phyloP scores from a whole-genome alignment of 2,113 vertebrate species.

The Aleadryas rufinucha region DNA sequence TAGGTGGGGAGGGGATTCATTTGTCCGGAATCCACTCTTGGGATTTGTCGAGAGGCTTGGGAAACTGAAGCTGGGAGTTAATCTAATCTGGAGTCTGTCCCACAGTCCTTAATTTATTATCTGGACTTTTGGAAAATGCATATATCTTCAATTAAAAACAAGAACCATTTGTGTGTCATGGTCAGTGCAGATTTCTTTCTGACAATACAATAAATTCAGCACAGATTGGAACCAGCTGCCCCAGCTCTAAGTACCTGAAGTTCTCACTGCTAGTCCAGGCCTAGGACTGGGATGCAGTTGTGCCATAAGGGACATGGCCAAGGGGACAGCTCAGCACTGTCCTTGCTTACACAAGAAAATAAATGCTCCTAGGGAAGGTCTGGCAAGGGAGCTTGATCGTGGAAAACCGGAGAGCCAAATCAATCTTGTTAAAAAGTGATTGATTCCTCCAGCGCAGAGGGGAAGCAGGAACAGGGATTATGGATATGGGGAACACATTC shows the following conservation, averaged over 20 bases:
- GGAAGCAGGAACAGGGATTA: background rate
- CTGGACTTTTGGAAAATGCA: slow-evolving; percentile 11
- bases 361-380: background rate
- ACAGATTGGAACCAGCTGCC: slow-evolving; percentile 6
- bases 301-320: background rate
- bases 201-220: background rate
- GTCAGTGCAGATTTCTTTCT: background rate
- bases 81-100: background rate
- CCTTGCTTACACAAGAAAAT: background rate
- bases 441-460: background rate
- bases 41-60: background rate
- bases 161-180: background rate
- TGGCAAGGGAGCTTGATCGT: background rate
- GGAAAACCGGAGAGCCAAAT: slow-evolving; percentile 26
- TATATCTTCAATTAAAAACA: background rate
- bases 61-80: background rate
- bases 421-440: background rate
- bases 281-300: accelerated
- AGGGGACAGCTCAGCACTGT: slow-evolving; percentile 2
- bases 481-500: background rate
- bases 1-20: background rate
- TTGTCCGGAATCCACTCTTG: background rate
- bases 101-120: slow-evolving; percentile 1
- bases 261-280: background rate
- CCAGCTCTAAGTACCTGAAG: background rate